Percentiles rank a stretch among this genome's conserved stretches.
phyloP scores from a whole-genome alignment of 2,888 invertebrate species.

The Eueremaeus valkanovi region DNA sequence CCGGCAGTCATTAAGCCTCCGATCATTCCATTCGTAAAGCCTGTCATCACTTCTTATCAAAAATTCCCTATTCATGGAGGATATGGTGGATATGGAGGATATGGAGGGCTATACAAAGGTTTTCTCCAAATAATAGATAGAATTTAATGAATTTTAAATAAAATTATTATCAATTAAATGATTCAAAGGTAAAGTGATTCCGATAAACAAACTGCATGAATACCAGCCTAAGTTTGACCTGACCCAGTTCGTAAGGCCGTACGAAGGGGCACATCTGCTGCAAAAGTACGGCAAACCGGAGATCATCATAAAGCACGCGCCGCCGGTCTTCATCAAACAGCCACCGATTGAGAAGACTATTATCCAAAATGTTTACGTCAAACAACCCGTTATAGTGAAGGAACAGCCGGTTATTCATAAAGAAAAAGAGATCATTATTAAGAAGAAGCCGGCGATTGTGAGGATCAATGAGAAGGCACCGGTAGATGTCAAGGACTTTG shows the following conservation, averaged over 20 bases:
- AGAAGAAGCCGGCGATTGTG: slow-evolving; percentile 1
- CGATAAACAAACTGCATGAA: background rate
- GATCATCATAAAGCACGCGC: background rate
- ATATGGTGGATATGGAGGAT: background rate
- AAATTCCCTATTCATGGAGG: background rate
- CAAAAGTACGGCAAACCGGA: background rate
- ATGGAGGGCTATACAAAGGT: no score
- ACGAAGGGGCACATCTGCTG: background rate
- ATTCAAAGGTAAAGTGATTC: background rate
- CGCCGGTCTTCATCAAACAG: background rate
- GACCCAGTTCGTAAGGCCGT: background rate
- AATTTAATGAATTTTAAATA: no score
- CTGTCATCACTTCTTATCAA: background rate
- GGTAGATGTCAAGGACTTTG: background rate
- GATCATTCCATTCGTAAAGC: no score
- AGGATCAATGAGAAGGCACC: background rate
- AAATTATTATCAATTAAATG: no score
- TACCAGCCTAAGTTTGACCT: background rate
- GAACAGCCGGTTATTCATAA: slow-evolving; percentile 11
- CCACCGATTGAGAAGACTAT: slow-evolving; percentile 17
- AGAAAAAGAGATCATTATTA: background rate
- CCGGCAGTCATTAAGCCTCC: no score
- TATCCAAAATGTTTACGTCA: background rate
- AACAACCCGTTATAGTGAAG: slow-evolving; percentile 9
- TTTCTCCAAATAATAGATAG: no score